Evolutionary conservation across 2,113 vertebrate genomes (phyloP).

Genomic region (Ceratotherium simum): DNA sequence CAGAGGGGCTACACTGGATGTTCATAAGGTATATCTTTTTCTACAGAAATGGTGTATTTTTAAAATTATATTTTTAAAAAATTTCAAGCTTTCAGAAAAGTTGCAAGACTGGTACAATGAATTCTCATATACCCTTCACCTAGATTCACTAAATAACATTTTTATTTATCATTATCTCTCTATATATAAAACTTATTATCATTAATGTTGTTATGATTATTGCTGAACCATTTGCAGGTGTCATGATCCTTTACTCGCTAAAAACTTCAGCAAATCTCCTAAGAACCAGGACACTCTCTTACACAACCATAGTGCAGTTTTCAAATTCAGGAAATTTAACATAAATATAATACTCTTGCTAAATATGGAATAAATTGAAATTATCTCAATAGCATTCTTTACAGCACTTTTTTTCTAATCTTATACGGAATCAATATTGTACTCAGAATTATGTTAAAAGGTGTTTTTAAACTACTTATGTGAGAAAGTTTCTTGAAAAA

Average conservation of each 20-base stretch:
- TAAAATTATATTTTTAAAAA: background rate
- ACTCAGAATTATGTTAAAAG: background rate
- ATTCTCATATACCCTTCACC: background rate
- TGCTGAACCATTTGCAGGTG: background rate
- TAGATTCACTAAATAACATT: background rate
- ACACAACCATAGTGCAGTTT: background rate
- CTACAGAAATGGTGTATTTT: background rate
- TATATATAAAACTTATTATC: background rate
- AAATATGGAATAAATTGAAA: background rate
- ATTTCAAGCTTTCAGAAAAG: background rate
- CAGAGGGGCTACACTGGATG: background rate
- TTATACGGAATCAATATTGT: background rate
- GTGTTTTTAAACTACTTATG: constrained; percentile 15
- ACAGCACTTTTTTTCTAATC: background rate
- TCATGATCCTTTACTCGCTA: background rate
- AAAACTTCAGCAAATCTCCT: background rate
- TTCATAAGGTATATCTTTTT: background rate
- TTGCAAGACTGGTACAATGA: background rate
- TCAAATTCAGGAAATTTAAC: background rate
- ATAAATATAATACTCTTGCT: background rate
- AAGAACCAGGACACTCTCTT: background rate
- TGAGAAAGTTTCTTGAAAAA: constrained; percentile 29
- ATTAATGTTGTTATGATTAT: background rate
- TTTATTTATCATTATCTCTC: background rate
- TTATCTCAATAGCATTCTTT: background rate